A percentile compares a stretch with the other conserved stretches of the same genome.
Evolutionary conservation across 2,113 vertebrate species (phyloP).

Genomic region (Tachysurus fulvidraco): DNA sequence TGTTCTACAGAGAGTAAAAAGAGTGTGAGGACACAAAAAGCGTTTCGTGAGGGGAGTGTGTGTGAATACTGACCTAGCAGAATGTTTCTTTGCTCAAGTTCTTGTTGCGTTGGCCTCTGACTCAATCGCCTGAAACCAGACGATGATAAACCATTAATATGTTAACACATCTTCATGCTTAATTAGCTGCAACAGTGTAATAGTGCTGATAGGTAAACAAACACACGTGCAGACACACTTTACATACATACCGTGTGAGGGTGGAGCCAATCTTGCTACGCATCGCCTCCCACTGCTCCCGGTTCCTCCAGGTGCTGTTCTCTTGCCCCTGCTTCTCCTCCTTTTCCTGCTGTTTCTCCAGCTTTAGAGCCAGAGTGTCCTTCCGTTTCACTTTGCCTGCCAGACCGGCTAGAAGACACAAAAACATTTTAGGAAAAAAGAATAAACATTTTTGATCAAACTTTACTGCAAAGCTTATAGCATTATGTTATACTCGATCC

Average conservation of each 20-base stretch:
- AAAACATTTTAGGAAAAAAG: background rate
- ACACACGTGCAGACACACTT: background rate
- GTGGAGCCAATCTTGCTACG: slow-evolving; percentile 84
- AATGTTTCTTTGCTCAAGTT: slow-evolving; percentile 95
- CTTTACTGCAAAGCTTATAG: background rate
- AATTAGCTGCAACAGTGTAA: background rate
- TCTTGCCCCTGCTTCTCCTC: slow-evolving; percentile 59
- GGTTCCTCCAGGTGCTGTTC: slow-evolving; percentile 78
- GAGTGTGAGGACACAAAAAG: background rate
- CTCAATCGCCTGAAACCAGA: slow-evolving; percentile 80
- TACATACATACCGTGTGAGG: slow-evolving; percentile 77
- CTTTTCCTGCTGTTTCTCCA: slow-evolving; percentile 70
- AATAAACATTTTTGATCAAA: background rate
- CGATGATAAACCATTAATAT: background rate
- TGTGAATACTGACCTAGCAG: slow-evolving; percentile 77
- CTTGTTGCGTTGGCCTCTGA: slow-evolving; percentile 88
- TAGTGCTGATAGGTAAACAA: background rate
- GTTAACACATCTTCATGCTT: background rate
- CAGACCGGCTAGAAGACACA: slow-evolving; percentile 74
- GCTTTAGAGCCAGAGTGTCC: slow-evolving; percentile 88
- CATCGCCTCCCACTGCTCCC: slow-evolving; percentile 87
- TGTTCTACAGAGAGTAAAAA: too few relatives aligned
- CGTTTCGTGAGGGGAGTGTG: background rate
- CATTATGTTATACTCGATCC: background rate
- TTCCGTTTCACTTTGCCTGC: slow-evolving; percentile 91